These are phyloP conservation scores for Calyptommatus sinebrachiatus DNA, from an alignment of 2,113 vertebrate species.

Conservation along the genomic window DNA sequence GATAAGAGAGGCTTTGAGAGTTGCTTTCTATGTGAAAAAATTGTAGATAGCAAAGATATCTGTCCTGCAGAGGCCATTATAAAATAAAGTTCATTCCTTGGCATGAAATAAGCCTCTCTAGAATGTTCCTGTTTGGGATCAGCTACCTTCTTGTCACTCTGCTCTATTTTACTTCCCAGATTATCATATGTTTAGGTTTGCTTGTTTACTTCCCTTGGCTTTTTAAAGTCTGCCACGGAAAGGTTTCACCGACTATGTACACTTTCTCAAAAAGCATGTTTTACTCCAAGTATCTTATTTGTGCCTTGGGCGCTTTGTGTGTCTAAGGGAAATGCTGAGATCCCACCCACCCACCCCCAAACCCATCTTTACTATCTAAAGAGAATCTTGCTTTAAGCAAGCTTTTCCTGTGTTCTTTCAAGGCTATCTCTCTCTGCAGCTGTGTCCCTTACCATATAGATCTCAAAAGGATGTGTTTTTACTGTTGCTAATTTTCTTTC, in stretches of 20 bases:
- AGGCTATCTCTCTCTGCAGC: background rate
- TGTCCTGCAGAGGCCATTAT: too few relatives aligned
- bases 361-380: background rate
- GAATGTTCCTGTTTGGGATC: background rate
- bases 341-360: background rate
- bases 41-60: too few relatives aligned
- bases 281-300: slow-evolving; percentile 16
- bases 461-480: too few relatives aligned
- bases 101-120: too few relatives aligned
- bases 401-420: background rate
- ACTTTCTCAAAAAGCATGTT: background rate
- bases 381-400: background rate
- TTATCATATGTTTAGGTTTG: background rate
- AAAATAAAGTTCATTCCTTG: too few relatives aligned
- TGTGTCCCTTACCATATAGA: background rate
- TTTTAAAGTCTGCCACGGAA: background rate
- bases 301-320: background rate
- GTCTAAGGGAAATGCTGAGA: background rate
- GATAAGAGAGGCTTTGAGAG: too few relatives aligned
- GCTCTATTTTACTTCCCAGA: background rate
- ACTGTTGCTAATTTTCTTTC: background rate
- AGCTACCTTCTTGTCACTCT: background rate
- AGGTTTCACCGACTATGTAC: slow-evolving; percentile 6
- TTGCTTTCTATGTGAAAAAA: too few relatives aligned
- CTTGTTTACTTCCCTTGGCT: background rate